Base-by-base conservation (phyloP, 2,888 invertebrate genomes). In the Athetis lepigone region DNA sequence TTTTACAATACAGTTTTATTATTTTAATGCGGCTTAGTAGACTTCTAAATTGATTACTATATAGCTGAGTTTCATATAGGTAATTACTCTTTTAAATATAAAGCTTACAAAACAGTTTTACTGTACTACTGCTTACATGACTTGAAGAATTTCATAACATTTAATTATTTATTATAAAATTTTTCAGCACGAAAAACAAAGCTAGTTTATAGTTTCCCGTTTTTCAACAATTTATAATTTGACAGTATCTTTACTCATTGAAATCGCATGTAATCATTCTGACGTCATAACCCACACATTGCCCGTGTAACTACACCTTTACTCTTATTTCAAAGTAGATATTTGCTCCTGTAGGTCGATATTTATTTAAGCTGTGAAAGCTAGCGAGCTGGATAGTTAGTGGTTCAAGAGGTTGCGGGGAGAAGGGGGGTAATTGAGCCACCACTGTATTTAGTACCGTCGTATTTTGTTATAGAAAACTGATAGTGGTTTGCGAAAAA, bases 321-420 rank as follows among this genome's bases (percentile, higher is more conserved):
- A 62, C 51, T 61, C 50, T 54, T 56, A 69, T 65, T 75, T 49
- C 25, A 61, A 57, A 54, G 52, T 29, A 50, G 49, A 67, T 77
- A 72, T 79, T 79, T 79, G 63, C 75, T 77, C 66, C 64, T 57
- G 61, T 62, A 57, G 55, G 60, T 70, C 62, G 67, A 75, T 79
- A 70, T 79, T 79, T 79, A 66, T 72, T 75, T 70, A 71, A 69
- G 63, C 59, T 60, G 64, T 47, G 42, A 49, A 37, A 65, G 45
- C 63, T 59, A 50, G 57, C 57, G 60, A 59, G 65, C 46, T 56
- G 58, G 57, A 67, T 57, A 50, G 68, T 59, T 62, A 47, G 46
- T 49, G 61, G 43, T 54, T 56, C 21, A 65, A 70, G 65, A 40
- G 51, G 43, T 54, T 33, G 45, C 3, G 51, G 59, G 70, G 47